Percentiles rank a stretch among this genome's conserved stretches.
These are phyloP conservation scores for Tipula unca DNA, from an alignment of 2,888 invertebrate genomes.

Conservation along the genomic window DNA sequence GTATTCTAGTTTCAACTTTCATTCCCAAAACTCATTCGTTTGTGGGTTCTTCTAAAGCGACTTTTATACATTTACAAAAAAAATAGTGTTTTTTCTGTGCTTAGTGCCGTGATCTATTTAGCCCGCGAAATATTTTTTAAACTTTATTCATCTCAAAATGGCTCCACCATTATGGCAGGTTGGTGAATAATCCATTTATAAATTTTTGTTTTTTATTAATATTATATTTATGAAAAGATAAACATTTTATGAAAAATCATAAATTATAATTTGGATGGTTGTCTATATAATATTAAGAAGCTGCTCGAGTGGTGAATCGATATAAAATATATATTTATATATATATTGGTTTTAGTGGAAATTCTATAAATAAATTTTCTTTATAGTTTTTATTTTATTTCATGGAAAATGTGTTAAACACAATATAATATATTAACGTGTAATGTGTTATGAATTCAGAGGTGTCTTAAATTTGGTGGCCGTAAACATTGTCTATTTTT, in stretches of 20 bases:
- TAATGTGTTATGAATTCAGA: neutral
- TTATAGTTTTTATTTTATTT: neutral
- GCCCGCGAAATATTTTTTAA: neutral
- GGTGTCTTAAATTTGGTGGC: neutral
- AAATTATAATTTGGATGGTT: too few species aligned
- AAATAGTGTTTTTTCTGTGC: neutral
- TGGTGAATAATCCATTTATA: neutral
- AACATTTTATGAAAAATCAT: too few species aligned
- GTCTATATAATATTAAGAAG: too few species aligned
- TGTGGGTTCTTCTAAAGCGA: neutral
- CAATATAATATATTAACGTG: neutral
- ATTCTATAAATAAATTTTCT: neutral
- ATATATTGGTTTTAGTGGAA: too few species aligned
- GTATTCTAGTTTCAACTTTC: slow-evolving; percentile 14
- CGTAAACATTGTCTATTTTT: neutral
- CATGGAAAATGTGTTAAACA: neutral
- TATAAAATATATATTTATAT: too few species aligned
- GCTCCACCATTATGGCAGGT: slow-evolving; percentile 8
- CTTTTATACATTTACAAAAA: neutral
- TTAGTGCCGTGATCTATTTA: neutral
- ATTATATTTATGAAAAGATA: neutral
- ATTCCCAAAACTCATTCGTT: neutral
- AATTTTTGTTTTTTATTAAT: neutral
- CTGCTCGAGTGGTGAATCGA: too few species aligned
- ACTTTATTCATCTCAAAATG: neutral